Percentiles rank a stretch among this genome's conserved stretches.
phyloP scores from a whole-genome alignment of 2,113 vertebrate species.

The Heteronetta atricapilla region DNA sequence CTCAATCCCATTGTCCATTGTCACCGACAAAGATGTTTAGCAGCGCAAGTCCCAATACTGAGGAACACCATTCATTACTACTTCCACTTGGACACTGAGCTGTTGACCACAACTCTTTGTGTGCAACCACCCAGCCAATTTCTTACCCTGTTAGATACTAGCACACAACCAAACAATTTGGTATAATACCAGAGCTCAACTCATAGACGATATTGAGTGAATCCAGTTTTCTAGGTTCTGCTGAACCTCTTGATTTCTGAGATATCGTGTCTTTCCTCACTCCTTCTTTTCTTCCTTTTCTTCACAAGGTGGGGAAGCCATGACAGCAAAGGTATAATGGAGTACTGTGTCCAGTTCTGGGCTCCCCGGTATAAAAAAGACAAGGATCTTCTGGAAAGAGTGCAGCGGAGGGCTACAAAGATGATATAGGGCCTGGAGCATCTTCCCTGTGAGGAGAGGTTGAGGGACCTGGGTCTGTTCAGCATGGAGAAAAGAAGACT shows the following conservation, averaged over 20 bases:
- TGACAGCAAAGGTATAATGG: background rate
- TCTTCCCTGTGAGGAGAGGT: too few relatives aligned
- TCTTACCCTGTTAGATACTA: background rate
- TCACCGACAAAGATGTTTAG: too few relatives aligned
- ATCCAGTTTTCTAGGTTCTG: background rate
- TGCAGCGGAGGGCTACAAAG: too few relatives aligned
- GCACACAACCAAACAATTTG: background rate
- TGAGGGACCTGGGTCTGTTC: too few relatives aligned
- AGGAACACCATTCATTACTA: background rate
- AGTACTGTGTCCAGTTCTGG: too few relatives aligned
- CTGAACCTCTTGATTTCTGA: background rate
- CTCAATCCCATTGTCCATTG: too few relatives aligned
- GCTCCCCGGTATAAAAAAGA: too few relatives aligned
- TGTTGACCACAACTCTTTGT: background rate
- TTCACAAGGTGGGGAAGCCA: background rate
- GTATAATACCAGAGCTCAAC: background rate
- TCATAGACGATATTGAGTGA: background rate
- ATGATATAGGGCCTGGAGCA: too few relatives aligned
- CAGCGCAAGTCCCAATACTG: background rate
- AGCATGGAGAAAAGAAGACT: too few relatives aligned
- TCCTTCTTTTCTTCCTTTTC: background rate
- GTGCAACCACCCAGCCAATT: background rate
- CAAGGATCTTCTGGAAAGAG: too few relatives aligned
- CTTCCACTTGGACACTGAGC: background rate
- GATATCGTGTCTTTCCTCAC: background rate